phyloP scores from a whole-genome alignment of 2,888 invertebrate species.

The Andrena chrysosceles region DNA sequence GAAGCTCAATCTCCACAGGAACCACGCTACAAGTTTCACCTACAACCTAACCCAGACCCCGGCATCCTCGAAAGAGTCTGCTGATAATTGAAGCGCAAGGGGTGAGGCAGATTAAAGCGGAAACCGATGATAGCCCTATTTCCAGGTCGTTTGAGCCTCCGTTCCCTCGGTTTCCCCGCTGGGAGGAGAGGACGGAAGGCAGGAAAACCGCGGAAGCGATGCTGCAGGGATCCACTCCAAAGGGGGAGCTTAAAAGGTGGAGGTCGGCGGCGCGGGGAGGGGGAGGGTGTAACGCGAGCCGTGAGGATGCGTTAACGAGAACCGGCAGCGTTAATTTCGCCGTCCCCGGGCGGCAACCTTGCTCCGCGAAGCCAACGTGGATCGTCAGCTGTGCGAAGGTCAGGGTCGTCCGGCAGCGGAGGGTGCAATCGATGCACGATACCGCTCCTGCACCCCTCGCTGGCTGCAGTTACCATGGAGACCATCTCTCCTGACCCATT shows the following conservation, averaged over 20 bases:
- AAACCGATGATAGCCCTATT: not conserved
- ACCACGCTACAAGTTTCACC: too few relatives aligned
- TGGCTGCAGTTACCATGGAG: constrained; percentile 77
- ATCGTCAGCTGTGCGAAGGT: constrained; percentile 81
- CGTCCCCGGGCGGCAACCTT: constrained; percentile 45
- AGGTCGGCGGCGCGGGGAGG: not conserved
- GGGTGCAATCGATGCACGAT: constrained; percentile 79
- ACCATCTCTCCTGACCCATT: constrained; percentile 81
- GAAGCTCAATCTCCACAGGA: too few relatives aligned
- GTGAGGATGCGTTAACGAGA: constrained; percentile 63
- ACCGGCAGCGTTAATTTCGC: constrained; percentile 67
- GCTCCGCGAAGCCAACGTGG: constrained; percentile 39
- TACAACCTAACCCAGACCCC: too few relatives aligned
- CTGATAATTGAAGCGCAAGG: too few relatives aligned
- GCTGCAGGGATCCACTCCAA: not conserved
- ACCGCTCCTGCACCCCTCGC: constrained; percentile 57
- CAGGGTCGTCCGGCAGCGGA: constrained; percentile 77
- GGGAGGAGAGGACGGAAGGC: not conserved
- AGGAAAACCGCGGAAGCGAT: not conserved
- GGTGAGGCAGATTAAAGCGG: too few relatives aligned
- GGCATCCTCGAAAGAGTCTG: too few relatives aligned
- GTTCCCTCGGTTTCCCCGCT: not conserved
- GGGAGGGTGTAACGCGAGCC: constrained; percentile 27
- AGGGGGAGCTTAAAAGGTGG: constrained; percentile 24
- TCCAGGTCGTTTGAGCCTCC: not conserved